Conservation (phyloP, 2,888 invertebrate species). For the Himalopsyche tibetana region DNA sequence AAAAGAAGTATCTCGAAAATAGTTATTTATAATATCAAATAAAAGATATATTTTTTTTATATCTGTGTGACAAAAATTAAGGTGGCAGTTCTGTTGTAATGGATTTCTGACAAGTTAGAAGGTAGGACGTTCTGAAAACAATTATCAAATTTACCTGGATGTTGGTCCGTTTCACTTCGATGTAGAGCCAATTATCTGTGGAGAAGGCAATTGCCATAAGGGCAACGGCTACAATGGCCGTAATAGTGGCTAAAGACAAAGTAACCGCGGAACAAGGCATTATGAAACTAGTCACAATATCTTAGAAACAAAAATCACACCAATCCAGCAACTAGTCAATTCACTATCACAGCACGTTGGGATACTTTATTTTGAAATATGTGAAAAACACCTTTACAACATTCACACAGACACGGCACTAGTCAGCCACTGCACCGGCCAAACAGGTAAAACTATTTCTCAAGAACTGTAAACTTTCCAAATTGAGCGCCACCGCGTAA, state of each 20-base stretch:
- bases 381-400: constrained; percentile 58
- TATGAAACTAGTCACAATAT: constrained; percentile 53
- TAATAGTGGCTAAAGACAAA: constrained; percentile 95
- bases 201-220: constrained; percentile 95
- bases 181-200: constrained; percentile 97
- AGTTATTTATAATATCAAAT: not conserved
- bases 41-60: not conserved
- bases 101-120: not conserved
- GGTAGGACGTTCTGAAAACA: not conserved
- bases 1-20: too few species aligned
- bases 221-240: constrained; percentile 95
- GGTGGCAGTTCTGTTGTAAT: not conserved
- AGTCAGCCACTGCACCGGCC: constrained; percentile 50
- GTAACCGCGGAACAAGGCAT: constrained; percentile 98
- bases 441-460: constrained; percentile 54
- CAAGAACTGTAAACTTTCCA: constrained; percentile 59
- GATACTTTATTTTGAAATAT: constrained; percentile 46
- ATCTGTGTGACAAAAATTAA: not conserved
- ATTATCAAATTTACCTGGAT: constrained; percentile 83
- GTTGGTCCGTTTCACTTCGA: constrained; percentile 91
- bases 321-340: constrained; percentile 46
- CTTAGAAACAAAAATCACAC: constrained; percentile 50
- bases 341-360: constrained; percentile 56
- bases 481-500: constrained; percentile 54
- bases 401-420: constrained; percentile 56